These are phyloP conservation scores for Uropsilus gracilis DNA, from an alignment of 2,113 vertebrate species.

Conservation along the genomic window DNA sequence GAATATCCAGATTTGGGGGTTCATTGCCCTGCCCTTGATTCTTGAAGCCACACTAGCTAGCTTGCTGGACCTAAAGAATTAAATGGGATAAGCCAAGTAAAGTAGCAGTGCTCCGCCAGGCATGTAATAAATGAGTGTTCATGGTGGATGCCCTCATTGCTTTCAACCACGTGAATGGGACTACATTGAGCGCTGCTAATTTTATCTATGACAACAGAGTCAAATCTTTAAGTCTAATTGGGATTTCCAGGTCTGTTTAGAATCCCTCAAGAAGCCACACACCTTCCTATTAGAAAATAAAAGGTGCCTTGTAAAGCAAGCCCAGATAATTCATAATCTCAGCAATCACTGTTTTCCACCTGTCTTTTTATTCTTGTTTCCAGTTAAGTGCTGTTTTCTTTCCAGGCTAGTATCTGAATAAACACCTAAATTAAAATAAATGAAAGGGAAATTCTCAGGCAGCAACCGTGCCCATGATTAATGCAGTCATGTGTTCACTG, in stretches of 20 bases:
- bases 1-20: background rate
- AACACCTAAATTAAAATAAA: constrained; percentile 73
- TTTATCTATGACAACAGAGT: background rate
- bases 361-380: constrained; percentile 67
- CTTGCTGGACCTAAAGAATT: background rate
- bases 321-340: constrained; percentile 53
- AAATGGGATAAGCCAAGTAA: constrained; percentile 17
- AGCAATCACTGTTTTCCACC: constrained; percentile 27
- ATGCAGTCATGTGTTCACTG: constrained; percentile 26
- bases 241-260: constrained; percentile 27
- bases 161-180: background rate
- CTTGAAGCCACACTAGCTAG: background rate
- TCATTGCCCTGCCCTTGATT: background rate
- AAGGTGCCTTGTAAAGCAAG: background rate
- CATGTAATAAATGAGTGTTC: background rate
- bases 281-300: constrained; percentile 22
- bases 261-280: constrained; percentile 29
- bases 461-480: constrained; percentile 51
- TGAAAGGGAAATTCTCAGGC: constrained; percentile 53
- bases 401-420: constrained; percentile 53
- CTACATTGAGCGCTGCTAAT: background rate
- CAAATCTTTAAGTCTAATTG: constrained; percentile 20
- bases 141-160: background rate
- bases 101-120: background rate
- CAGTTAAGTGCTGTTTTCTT: constrained; percentile 55